Evolutionary conservation across 1,140 invertebrate species (phyloP), one percentile per base, ranked within the genome.

Genomic region (Thaumatotibia leucotreta): DNA sequence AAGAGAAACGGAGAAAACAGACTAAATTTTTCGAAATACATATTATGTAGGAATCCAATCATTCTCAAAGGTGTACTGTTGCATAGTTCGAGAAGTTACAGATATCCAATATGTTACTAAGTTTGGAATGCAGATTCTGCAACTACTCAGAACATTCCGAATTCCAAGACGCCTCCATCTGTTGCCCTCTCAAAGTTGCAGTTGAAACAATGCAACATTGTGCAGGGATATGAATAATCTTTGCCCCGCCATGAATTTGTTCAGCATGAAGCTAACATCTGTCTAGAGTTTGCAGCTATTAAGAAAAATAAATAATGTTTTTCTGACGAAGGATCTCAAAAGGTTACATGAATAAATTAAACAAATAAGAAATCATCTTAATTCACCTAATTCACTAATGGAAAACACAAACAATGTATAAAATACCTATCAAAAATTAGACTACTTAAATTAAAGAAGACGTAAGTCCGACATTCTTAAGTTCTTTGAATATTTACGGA

Each of bases 181-280:
- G 52, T 58, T 49, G n/a, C 52, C 14, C 39, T 27, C 10, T 23
- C 52, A n/a, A 58, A 58, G 23, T 58, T 58, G 52, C 23, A 8
- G 39, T 10, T 54, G 50, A 20, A 54, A 58, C 52, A 58, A 58
- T 27, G 52, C 52, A 58, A 58, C n/a, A 29, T 58, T 58, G 52
- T 14, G 23, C 23, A 11, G 52, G 14, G n/a, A 58, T 58, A 58
- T 27, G 52, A 27, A 58, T 24, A 58, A 58, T 27, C 24, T 27
- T 14, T 5, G 52, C 14, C 29, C 6, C 10, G n/a, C 50, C 23
- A 27, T 58, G 27, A 29, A 58, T 17, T 45, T 9, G 17, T n/a
- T n/a, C 39, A 6, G 14, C 33, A n/a, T n/a, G 39, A 6, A 45
- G 39, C n/a, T 45, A 8, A 45, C 39, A 45, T 45, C 39, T 45